Base-by-base conservation (phyloP, 2,113 vertebrate species). In the Cyphomyrus plagiostoma region DNA sequence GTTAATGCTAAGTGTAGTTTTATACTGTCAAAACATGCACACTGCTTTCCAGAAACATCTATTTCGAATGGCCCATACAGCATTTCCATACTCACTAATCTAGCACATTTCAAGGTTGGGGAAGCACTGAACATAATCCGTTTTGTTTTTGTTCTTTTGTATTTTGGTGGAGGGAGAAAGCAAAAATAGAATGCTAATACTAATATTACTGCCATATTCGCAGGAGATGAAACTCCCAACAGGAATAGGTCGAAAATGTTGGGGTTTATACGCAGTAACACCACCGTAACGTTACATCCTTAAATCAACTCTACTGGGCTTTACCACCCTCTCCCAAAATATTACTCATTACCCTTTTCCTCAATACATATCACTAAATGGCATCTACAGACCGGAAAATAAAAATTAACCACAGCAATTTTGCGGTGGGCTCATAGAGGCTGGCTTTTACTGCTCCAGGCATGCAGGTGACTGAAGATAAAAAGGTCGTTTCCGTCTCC, bases 371-470 rank as follows among this genome's bases (percentile, higher is more conserved):
- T 39, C n/a, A 56, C 82, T 84, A 87, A 50, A 53, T 87, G 35
- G 85, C 48, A 87, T 53, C 48, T 86, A 30, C 85, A 30, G 85
- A 87, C 49, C n/a, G 30, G 85, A 87, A 87, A 87, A 87, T 56
- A 87, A 87, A 87, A 87, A 87, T 87, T 87, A 39, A 87, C 85
- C 85, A 87, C 50, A 53, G 48, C 30, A 86, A 53, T 87, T 53
- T 19, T 87, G 85, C 13, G 2, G 85, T 50, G 11, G 50, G 49
- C 48, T 52, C 46, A 56, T 53, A n/a, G 85, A 26, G 13, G 30
- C 85, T 39, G 46, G 30, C 35, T 35, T 52, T 53, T 87, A 53
- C 85, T 19, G 85, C 85, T 42, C 5, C 26, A 87, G 85, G 85
- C 85, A 53, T 53, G 85, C 66, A 89, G 45, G 88, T 89, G 70